phyloP scores from a whole-genome alignment of 2,113 vertebrate genomes.

The Megaleporinus macrocephalus region DNA sequence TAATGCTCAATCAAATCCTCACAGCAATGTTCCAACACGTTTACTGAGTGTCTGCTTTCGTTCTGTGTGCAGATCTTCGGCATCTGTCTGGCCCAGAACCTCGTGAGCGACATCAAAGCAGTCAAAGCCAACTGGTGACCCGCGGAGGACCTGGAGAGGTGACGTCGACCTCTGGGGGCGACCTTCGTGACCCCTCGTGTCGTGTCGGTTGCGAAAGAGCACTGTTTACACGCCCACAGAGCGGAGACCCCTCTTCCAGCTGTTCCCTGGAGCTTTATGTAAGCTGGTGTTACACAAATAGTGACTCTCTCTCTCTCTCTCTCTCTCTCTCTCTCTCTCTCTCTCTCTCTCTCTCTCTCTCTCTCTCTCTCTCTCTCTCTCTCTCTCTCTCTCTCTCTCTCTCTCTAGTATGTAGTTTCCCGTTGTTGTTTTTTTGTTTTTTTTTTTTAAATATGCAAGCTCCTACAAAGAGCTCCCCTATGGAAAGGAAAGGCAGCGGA shows the following conservation, averaged over 20 bases:
- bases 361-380: no score
- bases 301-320: constrained; percentile 7
- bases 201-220: constrained; percentile 24
- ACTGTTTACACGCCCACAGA: constrained; percentile 37
- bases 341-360: no score
- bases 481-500: neutral
- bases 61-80: constrained; percentile 82
- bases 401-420: no score
- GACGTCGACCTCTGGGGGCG: constrained; percentile 8
- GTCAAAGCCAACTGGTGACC: constrained; percentile 92
- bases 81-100: constrained; percentile 91
- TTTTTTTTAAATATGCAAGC: constrained; percentile 34
- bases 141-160: constrained; percentile 18
- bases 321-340: neutral
- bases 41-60: neutral
- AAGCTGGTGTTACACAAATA: constrained; percentile 27
- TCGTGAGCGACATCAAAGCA: constrained; percentile 86
- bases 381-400: no score
- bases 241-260: neutral
- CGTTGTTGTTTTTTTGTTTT: neutral
- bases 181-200: constrained; percentile 22
- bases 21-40: no score
- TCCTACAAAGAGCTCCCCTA: constrained; percentile 27
- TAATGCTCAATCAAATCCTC: no score
- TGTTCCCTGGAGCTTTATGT: constrained; percentile 28